Percentiles rank a stretch among this genome's conserved stretches.
phyloP scores from a whole-genome alignment of 2,113 vertebrate species.

The Aptenodytes forsteri region DNA sequence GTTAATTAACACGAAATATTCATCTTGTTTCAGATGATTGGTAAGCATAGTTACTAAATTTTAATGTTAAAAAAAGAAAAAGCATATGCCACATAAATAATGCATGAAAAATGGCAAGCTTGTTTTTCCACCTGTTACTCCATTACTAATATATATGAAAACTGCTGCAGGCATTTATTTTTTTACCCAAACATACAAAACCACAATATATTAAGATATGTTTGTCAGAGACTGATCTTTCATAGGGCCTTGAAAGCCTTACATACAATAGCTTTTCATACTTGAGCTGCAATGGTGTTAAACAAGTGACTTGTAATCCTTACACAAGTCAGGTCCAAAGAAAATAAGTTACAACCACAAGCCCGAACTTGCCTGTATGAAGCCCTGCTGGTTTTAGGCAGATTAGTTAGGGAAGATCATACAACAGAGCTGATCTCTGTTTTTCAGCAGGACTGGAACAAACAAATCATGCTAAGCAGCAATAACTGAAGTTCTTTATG shows the following conservation, averaged over 20 bases:
- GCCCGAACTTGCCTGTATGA: background rate
- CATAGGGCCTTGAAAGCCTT: background rate
- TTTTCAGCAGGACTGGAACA: background rate
- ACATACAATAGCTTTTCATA: background rate
- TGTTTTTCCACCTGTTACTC: background rate
- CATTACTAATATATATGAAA: background rate
- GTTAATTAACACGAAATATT: conserved; percentile 24
- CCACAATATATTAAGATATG: background rate
- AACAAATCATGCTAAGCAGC: background rate
- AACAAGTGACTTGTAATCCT: background rate
- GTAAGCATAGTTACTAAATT: background rate
- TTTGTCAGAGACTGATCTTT: background rate
- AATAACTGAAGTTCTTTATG: background rate
- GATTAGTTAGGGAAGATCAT: background rate
- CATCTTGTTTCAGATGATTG: conserved; percentile 8
- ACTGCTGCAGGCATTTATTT: background rate
- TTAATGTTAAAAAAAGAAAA: conserved; percentile 5
- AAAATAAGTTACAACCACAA: background rate
- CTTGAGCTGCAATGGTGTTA: background rate
- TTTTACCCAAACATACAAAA: background rate
- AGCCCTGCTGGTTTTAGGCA: background rate
- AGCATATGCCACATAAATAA: conserved; percentile 36
- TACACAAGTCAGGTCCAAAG: background rate
- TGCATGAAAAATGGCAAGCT: background rate
- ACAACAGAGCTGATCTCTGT: background rate